Evolutionary conservation across 2,113 vertebrate genomes (phyloP), one percentile per base, ranked within the genome.

Genomic region (Copsychus sechellarum): DNA sequence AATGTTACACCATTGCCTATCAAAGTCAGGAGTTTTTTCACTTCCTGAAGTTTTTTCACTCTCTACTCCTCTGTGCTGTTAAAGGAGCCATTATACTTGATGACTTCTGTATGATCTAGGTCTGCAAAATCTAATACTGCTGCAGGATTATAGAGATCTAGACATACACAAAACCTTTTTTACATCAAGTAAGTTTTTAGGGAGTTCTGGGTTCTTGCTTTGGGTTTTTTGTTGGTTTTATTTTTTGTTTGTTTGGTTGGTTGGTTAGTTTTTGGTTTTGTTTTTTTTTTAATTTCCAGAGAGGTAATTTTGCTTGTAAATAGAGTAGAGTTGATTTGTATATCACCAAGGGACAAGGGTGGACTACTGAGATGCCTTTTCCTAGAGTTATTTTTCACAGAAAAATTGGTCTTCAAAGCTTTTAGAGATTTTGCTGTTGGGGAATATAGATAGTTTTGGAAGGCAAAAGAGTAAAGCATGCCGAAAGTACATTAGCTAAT

Each of bases 401-500:
- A 82, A 91, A 22, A 92, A 29, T 3, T 36, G 10, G 4, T 71
- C 28, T 74, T 72, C 33, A 72, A 36, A 40, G 61, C n/a, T 79
- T 93, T 93, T 84, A 93, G 12, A 79, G 25, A 14, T 93, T 86
- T 60, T 87, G 16, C 9, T 65, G 0, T 57, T 85, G 40, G 26
- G 80, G 43, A 78, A 74, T 42, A 14, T 20, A 67, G 38, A 33
- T 72, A 8, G 7, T 23, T 95, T 91, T 67, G 22, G 33, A 66
- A 85, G 34, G 38, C 11, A 82, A 76, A 86, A 47, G 42, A 43
- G 8, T n/a, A 38, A 95, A 82, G 6, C 18, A 24, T 79, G 14
- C 14, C 0, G 0, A 28, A 20, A 79, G 9, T 42, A 84, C 1
- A 0, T 87, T 57, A 82, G 9, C 65, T 89, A 87, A 79, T 47